Conservation (phyloP, 2,113 vertebrate species). For the Solea solea region DNA sequence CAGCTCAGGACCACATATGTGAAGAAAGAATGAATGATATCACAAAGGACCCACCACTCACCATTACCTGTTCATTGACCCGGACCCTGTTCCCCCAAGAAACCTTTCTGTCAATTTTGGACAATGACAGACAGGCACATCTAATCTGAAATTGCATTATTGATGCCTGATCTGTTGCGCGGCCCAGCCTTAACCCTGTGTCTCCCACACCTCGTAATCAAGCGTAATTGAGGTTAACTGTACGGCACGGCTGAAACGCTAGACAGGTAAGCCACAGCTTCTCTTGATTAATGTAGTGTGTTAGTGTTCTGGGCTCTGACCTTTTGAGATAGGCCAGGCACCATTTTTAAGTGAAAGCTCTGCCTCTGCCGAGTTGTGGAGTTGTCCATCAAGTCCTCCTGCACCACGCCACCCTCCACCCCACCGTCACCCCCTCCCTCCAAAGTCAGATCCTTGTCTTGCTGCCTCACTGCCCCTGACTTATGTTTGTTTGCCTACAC, state of each 20-base stretch:
- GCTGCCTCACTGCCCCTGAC: slow-evolving; percentile 70
- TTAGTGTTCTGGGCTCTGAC: slow-evolving; percentile 77
- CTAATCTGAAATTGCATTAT: slow-evolving; percentile 78
- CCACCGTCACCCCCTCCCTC: slow-evolving; percentile 23
- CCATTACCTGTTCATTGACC: slow-evolving; percentile 29
- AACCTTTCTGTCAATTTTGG: slow-evolving; percentile 8
- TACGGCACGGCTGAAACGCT: slow-evolving; percentile 77
- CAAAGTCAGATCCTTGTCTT: slow-evolving; percentile 68
- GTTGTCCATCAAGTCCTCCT: slow-evolving; percentile 81
- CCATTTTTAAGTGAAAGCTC: slow-evolving; percentile 85
- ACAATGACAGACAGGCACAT: slow-evolving; percentile 59
- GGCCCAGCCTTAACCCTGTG: slow-evolving; percentile 26
- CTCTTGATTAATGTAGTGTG: slow-evolving; percentile 84
- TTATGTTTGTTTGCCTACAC: slow-evolving; percentile 77
- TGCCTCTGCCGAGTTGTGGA: slow-evolving; percentile 74
- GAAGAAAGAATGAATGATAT: background rate
- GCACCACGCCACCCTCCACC: slow-evolving; percentile 42
- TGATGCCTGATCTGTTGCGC: slow-evolving; percentile 75
- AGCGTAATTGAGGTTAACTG: slow-evolving; percentile 83
- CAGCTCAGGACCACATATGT: slow-evolving; percentile 3
- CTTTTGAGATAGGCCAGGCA: slow-evolving; percentile 85
- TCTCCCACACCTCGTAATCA: slow-evolving; percentile 84
- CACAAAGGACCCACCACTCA: background rate
- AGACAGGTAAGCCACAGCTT: slow-evolving; percentile 80
- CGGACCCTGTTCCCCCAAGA: slow-evolving; percentile 4